Base-by-base conservation (phyloP, 1,140 invertebrate species). In the Limonius californicus region DNA sequence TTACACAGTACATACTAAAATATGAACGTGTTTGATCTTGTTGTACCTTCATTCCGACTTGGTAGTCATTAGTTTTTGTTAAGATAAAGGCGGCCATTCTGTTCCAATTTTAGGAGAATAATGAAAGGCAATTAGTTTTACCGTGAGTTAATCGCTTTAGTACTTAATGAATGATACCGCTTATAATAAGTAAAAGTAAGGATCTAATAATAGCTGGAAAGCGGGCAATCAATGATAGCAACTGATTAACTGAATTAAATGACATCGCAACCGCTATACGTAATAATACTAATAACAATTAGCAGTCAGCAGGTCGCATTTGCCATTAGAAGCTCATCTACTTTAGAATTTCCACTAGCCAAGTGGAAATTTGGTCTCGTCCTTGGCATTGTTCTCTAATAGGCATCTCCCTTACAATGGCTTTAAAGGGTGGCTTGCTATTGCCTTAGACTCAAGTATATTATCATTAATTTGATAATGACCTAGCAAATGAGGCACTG, bases 391-490 rank as follows among this genome's bases (percentile, higher is more conserved):
- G 45, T 50, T 50, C 45, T 7, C 45, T 50, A 50, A 50, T 50
- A 50, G 45, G 45, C 45, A 50, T 50, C 45, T 50, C 45, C 3
- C 45, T 50, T 50, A 50, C 45, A 50, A 50, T 50, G 45, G 45
- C 45, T 50, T 50, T 50, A 50, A 50, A 50, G 45, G 45, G 45
- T 50, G 45, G 16, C 15, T 50, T 50, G n/a, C 45, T 50, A 50
- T 50, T 21, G 45, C 45, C 45, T 50, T 19, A 18, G 20, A 18
- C 45, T 50, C 14, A 50, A 50, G 45, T 50, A 50, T 50, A 50
- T 50, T 50, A 50, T 50, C 45, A 50, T 50, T 50, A 50, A 50
- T 50, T 50, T 50, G 45, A 14, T 50, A 50, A 50, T 50, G 45
- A 18, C 16, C 16, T 50, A 50, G 45, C 14, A 50, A 50, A 21